Conservation (phyloP, 2,888 invertebrate species). For the Cheilosia vulpina region DNA sequence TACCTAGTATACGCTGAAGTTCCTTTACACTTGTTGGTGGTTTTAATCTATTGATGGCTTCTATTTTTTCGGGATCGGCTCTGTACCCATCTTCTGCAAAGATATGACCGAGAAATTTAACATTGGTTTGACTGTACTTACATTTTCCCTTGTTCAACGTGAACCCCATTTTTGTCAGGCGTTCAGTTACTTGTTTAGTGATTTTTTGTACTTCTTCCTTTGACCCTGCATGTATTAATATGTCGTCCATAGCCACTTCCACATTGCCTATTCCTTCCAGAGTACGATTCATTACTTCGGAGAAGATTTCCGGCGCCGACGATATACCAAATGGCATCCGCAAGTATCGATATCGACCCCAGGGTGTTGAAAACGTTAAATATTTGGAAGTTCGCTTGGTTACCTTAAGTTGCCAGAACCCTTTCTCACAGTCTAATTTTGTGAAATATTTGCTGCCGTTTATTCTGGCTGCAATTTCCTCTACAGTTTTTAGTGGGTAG, state of each 20-base stretch:
- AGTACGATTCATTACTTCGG: slow-evolving; percentile 63
- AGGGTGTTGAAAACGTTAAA: slow-evolving; percentile 61
- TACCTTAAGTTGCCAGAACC: slow-evolving; percentile 66
- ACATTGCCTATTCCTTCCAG: slow-evolving; percentile 64
- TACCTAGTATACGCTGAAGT: slow-evolving; percentile 16
- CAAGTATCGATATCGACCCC: slow-evolving; percentile 68
- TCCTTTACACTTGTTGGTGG: slow-evolving; percentile 27
- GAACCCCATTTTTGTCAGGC: slow-evolving; percentile 9
- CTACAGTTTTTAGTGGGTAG: slow-evolving; percentile 43
- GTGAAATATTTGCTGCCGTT: slow-evolving; percentile 33
- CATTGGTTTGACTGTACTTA: slow-evolving; percentile 10
- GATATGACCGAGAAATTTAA: slow-evolving; percentile 36
- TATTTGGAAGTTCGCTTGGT: slow-evolving; percentile 11
- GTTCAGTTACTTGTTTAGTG: slow-evolving; percentile 12
- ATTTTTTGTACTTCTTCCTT: slow-evolving; percentile 13
- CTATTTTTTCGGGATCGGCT: slow-evolving; percentile 55
- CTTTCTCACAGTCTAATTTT: slow-evolving; percentile 68
- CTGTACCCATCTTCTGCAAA: slow-evolving; percentile 45
- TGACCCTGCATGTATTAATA: slow-evolving; percentile 71
- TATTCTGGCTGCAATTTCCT: slow-evolving; percentile 47
- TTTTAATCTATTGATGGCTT: slow-evolving; percentile 51
- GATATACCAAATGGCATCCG: slow-evolving; percentile 60
- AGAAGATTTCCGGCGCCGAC: slow-evolving; percentile 46
- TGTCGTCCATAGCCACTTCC: slow-evolving; percentile 17
- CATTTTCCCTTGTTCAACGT: slow-evolving; percentile 32